These are phyloP conservation scores for Acanthornis magna DNA, from an alignment of 2,797 vertebrate genomes.

Conservation along the genomic window DNA sequence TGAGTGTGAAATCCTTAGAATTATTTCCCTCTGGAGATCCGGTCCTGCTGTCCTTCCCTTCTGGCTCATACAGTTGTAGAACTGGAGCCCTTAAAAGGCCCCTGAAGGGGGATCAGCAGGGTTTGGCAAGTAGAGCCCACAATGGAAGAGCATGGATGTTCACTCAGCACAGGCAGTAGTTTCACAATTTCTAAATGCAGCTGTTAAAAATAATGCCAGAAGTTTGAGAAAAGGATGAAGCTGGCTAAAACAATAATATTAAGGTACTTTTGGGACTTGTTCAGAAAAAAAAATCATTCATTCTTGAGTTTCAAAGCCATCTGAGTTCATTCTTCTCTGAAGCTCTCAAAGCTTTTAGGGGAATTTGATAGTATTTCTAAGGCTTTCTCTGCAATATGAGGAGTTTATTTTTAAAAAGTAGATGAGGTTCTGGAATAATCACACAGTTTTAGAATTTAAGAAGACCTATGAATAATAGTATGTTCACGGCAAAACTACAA, in stretches of 20 bases:
- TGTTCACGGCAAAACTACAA: not conserved
- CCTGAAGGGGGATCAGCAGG: not conserved
- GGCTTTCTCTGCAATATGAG: not conserved
- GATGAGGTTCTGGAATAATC: not conserved
- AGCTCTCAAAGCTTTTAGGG: not conserved
- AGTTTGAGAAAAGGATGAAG: not conserved
- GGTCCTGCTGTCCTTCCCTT: not conserved
- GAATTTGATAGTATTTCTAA: not conserved
- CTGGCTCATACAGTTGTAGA: not conserved
- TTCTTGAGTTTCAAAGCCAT: not conserved
- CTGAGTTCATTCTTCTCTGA: not conserved
- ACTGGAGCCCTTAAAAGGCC: not conserved
- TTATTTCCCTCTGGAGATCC: not conserved
- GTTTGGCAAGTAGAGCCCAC: not conserved
- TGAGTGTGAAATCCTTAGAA: not conserved
- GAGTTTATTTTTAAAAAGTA: not conserved
- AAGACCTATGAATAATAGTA: not conserved
- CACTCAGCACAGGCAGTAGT: not conserved
- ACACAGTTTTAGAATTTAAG: not conserved
- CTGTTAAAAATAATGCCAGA: not conserved
- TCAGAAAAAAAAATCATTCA: not conserved
- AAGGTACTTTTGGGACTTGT: not conserved
- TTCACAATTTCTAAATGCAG: not conserved
- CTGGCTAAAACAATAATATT: not conserved
- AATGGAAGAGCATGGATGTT: not conserved